A percentile compares a stretch with the other conserved stretches of the same genome.
Evolutionary conservation across 2,113 vertebrate genomes (phyloP).

Genomic region (Psettodes erumei): DNA sequence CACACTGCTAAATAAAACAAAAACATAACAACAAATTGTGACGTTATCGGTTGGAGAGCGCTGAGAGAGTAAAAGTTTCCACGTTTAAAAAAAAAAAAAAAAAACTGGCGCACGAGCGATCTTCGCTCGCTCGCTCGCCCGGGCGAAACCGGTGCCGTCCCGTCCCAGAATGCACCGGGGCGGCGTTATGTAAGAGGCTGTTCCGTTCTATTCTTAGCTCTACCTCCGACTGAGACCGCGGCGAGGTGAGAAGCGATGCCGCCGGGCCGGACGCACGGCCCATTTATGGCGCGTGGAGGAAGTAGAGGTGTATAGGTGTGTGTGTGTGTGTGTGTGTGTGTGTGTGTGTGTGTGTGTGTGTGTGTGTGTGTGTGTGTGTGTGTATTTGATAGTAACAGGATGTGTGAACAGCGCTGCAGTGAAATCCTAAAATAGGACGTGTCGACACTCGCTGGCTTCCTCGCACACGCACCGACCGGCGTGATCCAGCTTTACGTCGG

Average conservation of each 20-base stretch:
- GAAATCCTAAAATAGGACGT: conserved; percentile 45
- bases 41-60: too few species aligned
- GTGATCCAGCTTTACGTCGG: conserved; percentile 24
- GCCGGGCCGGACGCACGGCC: conserved; percentile 55
- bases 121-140: conserved; percentile 56
- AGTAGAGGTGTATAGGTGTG: conserved; percentile 63
- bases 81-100: too few species aligned
- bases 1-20: too few species aligned
- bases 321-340: conserved; percentile 36
- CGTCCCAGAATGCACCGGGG: conserved; percentile 78
- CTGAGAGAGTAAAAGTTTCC: too few species aligned
- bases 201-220: conserved; percentile 83
- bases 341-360: conserved; percentile 54
- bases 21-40: too few species aligned
- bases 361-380: conserved; percentile 49
- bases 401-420: conserved; percentile 10
- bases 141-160: conserved; percentile 64
- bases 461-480: too few species aligned
- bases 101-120: too few species aligned
- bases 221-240: too few species aligned
- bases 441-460: conserved; percentile 12
- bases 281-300: conserved; percentile 73
- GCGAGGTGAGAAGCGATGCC: conserved; percentile 74
- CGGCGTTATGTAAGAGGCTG: conserved; percentile 83
- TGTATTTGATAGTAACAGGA: conserved; percentile 46